Evolutionary conservation across 2,797 vertebrate species (phyloP).

Genomic region (Ptychobarbus kaznakovi): DNA sequence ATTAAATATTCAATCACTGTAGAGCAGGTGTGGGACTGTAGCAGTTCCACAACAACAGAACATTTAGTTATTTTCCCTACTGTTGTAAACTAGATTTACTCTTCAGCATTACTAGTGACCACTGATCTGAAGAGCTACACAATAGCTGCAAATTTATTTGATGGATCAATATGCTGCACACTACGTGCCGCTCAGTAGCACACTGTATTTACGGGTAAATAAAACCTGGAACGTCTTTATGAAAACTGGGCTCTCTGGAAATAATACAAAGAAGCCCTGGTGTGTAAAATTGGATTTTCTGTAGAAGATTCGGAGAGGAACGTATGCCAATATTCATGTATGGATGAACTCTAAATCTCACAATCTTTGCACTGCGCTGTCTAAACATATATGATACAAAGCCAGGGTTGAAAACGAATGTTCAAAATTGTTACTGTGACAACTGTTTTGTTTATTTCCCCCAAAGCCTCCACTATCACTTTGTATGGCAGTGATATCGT

Average conservation of each 20-base stretch:
- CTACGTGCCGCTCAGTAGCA: conserved; percentile 71
- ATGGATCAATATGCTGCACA: conserved; percentile 71
- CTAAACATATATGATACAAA: conserved; percentile 39
- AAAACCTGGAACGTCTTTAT: conserved; percentile 80
- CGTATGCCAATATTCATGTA: conserved; percentile 75
- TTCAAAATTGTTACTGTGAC: neutral
- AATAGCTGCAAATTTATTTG: conserved; percentile 59
- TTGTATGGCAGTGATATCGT: conserved; percentile 3
- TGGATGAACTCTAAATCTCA: conserved; percentile 71
- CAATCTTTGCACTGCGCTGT: conserved; percentile 60
- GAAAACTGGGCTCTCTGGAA: conserved; percentile 75
- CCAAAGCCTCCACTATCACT: conserved; percentile 19
- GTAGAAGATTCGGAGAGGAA: conserved; percentile 76
- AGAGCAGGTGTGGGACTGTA: conserved; percentile 29
- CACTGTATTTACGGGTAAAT: conserved; percentile 82
- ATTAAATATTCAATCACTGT: conserved; percentile 47
- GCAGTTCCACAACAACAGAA: conserved; percentile 28
- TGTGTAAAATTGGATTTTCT: conserved; percentile 86
- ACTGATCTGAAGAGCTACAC: conserved; percentile 49
- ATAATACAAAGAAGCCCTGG: conserved; percentile 79
- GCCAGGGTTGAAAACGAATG: conserved; percentile 1
- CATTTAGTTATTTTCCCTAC: neutral
- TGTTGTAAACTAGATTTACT: conserved; percentile 39
- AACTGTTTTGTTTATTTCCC: conserved; percentile 15
- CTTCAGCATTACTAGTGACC: conserved; percentile 39